A percentile compares a stretch with the other conserved stretches of the same genome.
Evolutionary conservation across 2,797 vertebrate species (phyloP).

Genomic region (Pterois miles): DNA sequence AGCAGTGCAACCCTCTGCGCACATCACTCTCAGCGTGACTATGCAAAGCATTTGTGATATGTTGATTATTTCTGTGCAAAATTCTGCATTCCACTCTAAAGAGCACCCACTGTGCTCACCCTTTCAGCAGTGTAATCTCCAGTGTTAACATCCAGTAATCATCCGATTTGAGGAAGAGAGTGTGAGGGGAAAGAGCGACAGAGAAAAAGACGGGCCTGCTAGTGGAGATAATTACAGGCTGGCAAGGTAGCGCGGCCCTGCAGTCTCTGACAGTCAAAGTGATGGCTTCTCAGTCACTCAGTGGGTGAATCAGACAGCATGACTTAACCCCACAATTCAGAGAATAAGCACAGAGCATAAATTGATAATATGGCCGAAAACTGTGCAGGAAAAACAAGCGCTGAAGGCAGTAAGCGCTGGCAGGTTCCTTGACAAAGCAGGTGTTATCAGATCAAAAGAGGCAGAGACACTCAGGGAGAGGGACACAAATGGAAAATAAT

Average conservation of each 20-base stretch:
- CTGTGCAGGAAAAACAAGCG: slow-evolving; percentile 1
- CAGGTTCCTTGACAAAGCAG: slow-evolving; percentile 40
- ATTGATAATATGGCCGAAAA: slow-evolving; percentile 23
- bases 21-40: background rate
- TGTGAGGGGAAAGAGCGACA: slow-evolving; percentile 26
- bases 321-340: slow-evolving; percentile 49
- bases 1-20: background rate
- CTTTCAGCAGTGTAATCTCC: slow-evolving; percentile 72
- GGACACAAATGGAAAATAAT: slow-evolving; percentile 57
- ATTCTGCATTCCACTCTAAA: slow-evolving; percentile 12
- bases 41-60: background rate
- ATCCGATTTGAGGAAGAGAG: slow-evolving; percentile 70
- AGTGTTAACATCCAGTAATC: slow-evolving; percentile 74
- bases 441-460: slow-evolving; percentile 50
- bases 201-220: slow-evolving; percentile 43
- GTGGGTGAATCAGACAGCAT: slow-evolving; percentile 39
- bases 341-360: slow-evolving; percentile 33
- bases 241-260: slow-evolving; percentile 43
- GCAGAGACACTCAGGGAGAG: slow-evolving; percentile 29
- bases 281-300: slow-evolving; percentile 63
- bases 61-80: slow-evolving; percentile 16
- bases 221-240: slow-evolving; percentile 71
- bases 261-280: slow-evolving; percentile 67
- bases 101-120: slow-evolving; percentile 40
- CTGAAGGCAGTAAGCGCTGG: background rate